Conservation (phyloP, 2,797 vertebrate genomes). For the Gobio occitaniae region DNA sequence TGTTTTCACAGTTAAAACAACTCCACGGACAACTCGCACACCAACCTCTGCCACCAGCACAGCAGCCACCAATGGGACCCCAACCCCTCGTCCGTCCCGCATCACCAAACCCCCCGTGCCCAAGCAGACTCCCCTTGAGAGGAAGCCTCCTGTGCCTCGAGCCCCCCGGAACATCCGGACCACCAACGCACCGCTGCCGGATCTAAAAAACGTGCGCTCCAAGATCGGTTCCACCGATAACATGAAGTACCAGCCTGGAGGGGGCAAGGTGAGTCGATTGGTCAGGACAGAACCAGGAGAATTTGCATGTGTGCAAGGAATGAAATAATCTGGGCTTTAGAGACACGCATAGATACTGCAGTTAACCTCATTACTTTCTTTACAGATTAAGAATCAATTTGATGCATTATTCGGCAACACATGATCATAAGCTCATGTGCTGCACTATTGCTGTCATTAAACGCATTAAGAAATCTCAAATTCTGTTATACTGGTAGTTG, state of each 20-base stretch:
- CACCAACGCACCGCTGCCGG: constrained; percentile 79
- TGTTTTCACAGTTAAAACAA: constrained; percentile 45
- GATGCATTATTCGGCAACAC: constrained; percentile 13
- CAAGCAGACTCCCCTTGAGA: constrained; percentile 77
- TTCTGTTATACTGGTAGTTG: neutral
- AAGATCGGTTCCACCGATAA: constrained; percentile 99
- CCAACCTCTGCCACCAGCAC: constrained; percentile 63
- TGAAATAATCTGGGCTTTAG: constrained; percentile 3
- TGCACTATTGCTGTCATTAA: neutral
- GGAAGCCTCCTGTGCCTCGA: constrained; percentile 78
- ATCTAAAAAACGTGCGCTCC: constrained; percentile 92
- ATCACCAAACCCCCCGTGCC: constrained; percentile 83
- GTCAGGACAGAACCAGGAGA: neutral
- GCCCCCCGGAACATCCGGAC: constrained; percentile 75
- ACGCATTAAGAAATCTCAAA: neutral
- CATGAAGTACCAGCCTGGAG: constrained; percentile 98
- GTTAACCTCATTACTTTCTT: constrained; percentile 15
- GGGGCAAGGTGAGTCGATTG: constrained; percentile 89
- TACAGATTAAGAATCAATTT: constrained; percentile 19
- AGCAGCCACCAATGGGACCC: constrained; percentile 68
- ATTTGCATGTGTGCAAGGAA: constrained; percentile 11
- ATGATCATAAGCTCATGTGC: neutral
- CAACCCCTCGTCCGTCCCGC: constrained; percentile 67
- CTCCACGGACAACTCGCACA: constrained; percentile 66
- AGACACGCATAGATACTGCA: neutral